Evolutionary conservation across 1,140 invertebrate species (phyloP).

Genomic region (Colletes latitarsis): DNA sequence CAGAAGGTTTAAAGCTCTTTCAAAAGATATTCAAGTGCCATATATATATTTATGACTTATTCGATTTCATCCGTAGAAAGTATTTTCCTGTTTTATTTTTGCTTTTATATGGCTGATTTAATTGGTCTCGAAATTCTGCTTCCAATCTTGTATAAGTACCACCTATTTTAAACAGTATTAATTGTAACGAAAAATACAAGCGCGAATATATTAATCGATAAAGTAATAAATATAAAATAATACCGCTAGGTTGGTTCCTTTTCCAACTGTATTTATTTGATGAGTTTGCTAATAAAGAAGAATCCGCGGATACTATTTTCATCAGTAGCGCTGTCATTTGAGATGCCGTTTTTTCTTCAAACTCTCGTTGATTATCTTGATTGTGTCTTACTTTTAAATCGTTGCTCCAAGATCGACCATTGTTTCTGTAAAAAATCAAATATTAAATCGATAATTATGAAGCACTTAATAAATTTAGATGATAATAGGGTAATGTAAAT

Average conservation of each 20-base stretch:
- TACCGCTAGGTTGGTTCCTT: slow-evolving; percentile 71
- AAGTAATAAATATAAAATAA: slow-evolving; percentile 27
- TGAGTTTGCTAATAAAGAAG: slow-evolving; percentile 62
- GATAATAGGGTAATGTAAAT: slow-evolving; percentile 5
- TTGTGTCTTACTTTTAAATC: slow-evolving; percentile 89
- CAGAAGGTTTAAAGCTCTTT: no score
- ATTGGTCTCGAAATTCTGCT: slow-evolving; percentile 86
- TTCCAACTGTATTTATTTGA: slow-evolving; percentile 64
- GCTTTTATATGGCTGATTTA: slow-evolving; percentile 68
- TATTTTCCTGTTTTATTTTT: slow-evolving; percentile 67
- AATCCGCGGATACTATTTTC: slow-evolving; percentile 77
- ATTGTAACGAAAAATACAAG: slow-evolving; percentile 36
- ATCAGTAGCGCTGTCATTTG: slow-evolving; percentile 86
- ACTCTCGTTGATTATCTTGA: slow-evolving; percentile 91
- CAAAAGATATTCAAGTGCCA: no score
- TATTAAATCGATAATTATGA: slow-evolving; percentile 1
- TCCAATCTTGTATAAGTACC: slow-evolving; percentile 87
- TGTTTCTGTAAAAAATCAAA: slow-evolving; percentile 60
- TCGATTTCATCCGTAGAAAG: slow-evolving; percentile 50
- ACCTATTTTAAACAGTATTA: slow-evolving; percentile 76
- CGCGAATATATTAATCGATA: slow-evolving; percentile 25
- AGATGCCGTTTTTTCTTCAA: slow-evolving; percentile 87
- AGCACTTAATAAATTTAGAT: slow-evolving; percentile 2
- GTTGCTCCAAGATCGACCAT: slow-evolving; percentile 85
- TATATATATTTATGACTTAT: slow-evolving; percentile 30